phyloP scores from a whole-genome alignment of 92 coral and sea anemone genomes.

The Actinernus sp. region DNA sequence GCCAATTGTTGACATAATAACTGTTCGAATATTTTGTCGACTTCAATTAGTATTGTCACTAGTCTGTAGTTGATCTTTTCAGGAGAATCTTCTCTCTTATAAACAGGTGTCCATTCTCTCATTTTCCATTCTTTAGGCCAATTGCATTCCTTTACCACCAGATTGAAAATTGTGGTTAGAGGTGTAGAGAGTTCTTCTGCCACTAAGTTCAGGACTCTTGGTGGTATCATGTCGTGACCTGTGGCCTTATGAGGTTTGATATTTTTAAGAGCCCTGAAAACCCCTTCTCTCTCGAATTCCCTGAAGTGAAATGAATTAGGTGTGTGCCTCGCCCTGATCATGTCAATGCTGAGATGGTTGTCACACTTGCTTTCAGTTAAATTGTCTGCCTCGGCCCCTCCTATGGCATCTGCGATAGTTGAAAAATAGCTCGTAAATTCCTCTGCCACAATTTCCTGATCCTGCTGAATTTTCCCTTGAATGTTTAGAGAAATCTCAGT shows the following conservation, averaged over 20 bases:
- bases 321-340: slow-evolving; percentile 1
- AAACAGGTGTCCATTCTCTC: slow-evolving; percentile 23
- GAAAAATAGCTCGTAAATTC: slow-evolving; percentile 13
- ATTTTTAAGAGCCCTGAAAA: background rate
- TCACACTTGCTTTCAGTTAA: too few relatives aligned
- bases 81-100: slow-evolving; percentile 19
- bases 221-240: too few relatives aligned
- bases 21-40: slow-evolving; percentile 42
- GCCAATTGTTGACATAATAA: slow-evolving; percentile 17
- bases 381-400: slow-evolving; percentile 2
- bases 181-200: slow-evolving; percentile 29
- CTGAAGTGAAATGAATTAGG: slow-evolving; percentile 8
- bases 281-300: background rate
- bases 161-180: too few relatives aligned
- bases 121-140: slow-evolving; percentile 38
- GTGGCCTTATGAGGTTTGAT: too few relatives aligned
- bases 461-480: slow-evolving; percentile 1
- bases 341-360: background rate
- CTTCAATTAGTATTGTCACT: slow-evolving; percentile 9
- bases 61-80: slow-evolving; percentile 21
- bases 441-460: slow-evolving; percentile 5
- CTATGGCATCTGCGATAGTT: background rate
- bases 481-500: slow-evolving; percentile 20
- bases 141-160: too few relatives aligned
- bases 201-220: slow-evolving; percentile 8